These are phyloP conservation scores for Hirudo medicinalis DNA, from an alignment of 1,140 invertebrate species.

Conservation along the genomic window DNA sequence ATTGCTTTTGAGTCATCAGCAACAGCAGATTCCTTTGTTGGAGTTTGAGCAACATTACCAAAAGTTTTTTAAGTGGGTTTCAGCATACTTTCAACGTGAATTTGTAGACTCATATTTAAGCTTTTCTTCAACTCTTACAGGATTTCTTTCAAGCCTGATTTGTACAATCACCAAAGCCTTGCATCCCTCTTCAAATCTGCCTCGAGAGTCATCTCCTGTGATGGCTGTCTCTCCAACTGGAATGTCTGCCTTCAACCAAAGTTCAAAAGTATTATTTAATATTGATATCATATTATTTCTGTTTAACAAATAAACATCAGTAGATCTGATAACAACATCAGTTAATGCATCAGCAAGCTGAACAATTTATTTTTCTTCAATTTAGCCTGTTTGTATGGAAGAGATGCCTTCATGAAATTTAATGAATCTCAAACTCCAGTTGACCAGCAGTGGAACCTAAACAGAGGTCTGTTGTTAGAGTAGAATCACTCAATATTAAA, in stretches of 20 bases:
- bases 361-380: background rate
- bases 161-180: background rate
- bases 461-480: conserved; percentile 49
- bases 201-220: background rate
- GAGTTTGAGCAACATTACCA: conserved; percentile 14
- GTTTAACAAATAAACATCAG: too few species aligned
- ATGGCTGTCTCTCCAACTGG: conserved; percentile 8
- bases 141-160: background rate
- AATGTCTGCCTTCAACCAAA: background rate
- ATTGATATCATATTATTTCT: too few species aligned
- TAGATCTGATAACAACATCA: too few species aligned
- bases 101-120: background rate
- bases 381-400: background rate
- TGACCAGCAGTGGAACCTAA: conserved; percentile 24
- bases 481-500: too few species aligned
- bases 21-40: conserved; percentile 37
- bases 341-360: too few species aligned
- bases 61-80: background rate
- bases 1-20: conserved; percentile 45
- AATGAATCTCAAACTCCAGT: background rate
- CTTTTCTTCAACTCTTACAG: background rate
- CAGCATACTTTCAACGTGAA: background rate
- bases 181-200: background rate
- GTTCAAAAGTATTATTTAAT: conserved; percentile 7
- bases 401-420: background rate